Percentiles rank a stretch among this genome's conserved stretches.
phyloP scores from a whole-genome alignment of 2,888 invertebrate species.

The Mythimna impura region DNA sequence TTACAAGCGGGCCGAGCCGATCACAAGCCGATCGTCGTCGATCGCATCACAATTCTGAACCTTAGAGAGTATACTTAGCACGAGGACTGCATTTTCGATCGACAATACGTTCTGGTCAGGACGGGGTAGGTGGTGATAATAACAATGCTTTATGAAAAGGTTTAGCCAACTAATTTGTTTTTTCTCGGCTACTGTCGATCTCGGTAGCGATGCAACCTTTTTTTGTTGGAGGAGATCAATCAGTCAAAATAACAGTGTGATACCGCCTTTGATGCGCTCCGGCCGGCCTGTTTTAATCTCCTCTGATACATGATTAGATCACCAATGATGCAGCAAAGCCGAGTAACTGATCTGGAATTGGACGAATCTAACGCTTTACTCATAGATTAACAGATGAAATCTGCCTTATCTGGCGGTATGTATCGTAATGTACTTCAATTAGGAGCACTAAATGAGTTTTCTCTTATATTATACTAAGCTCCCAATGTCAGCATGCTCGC shows the following conservation, averaged over 20 bases:
- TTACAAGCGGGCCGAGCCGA: constrained; percentile 70
- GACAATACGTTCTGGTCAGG: constrained; percentile 74
- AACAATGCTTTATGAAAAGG: constrained; percentile 90
- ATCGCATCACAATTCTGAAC: constrained; percentile 71
- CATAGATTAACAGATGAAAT: constrained; percentile 80
- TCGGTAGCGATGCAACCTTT: constrained; percentile 89
- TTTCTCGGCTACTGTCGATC: constrained; percentile 90
- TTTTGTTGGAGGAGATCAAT: constrained; percentile 89
- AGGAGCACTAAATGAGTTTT: constrained; percentile 58
- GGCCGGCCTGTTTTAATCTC: constrained; percentile 89
- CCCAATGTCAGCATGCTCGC: constrained; percentile 14
- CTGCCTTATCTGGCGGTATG: constrained; percentile 61
- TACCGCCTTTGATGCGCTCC: constrained; percentile 90
- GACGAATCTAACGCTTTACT: constrained; percentile 79
- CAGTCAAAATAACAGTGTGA: constrained; percentile 91
- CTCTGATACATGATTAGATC: constrained; percentile 89
- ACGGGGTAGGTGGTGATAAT: constrained; percentile 88
- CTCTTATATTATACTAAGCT: constrained; percentile 34
- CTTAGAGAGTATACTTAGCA: constrained; percentile 73
- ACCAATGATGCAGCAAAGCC: constrained; percentile 89
- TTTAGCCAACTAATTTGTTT: constrained; percentile 91
- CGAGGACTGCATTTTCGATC: constrained; percentile 69
- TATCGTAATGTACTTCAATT: constrained; percentile 57
- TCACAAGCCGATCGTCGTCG: constrained; percentile 62
- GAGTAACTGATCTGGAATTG: constrained; percentile 87